Percentiles rank a stretch among this genome's conserved stretches.
phyloP scores from a whole-genome alignment of 1,140 invertebrate genomes.

The Drosophila miranda region DNA sequence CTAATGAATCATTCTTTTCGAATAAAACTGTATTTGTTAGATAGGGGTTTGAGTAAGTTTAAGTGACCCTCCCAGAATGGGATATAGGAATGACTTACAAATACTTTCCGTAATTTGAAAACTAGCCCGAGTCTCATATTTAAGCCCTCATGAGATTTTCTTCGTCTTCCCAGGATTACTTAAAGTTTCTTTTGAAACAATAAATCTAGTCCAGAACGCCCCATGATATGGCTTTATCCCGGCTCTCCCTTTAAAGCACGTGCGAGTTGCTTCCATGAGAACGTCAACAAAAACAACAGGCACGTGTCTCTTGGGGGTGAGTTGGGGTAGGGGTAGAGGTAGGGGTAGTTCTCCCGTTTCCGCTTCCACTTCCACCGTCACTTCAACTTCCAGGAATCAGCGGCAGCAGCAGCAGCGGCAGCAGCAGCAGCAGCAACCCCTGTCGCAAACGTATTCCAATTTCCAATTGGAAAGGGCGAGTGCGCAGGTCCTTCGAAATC shows the following conservation, averaged over 20 bases:
- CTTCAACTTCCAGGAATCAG: slow-evolving; percentile 22
- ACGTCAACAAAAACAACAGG: slow-evolving; percentile 75
- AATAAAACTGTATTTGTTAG: too few species aligned
- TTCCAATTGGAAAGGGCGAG: slow-evolving; percentile 68
- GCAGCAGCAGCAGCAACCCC: slow-evolving; percentile 40
- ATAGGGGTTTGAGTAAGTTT: too few species aligned
- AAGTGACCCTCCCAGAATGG: too few species aligned
- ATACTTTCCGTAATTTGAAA: too few species aligned
- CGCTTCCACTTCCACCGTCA: slow-evolving; percentile 39
- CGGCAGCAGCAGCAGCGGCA: slow-evolving; percentile 11
- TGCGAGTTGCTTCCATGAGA: slow-evolving; percentile 32
- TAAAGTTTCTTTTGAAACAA: slow-evolving; percentile 18
- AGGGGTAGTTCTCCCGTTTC: slow-evolving; percentile 37
- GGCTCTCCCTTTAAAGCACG: slow-evolving; percentile 29
- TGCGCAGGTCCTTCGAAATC: slow-evolving; percentile 80
- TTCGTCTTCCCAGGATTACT: too few species aligned
- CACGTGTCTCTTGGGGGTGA: slow-evolving; percentile 46
- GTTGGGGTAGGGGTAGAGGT: neutral
- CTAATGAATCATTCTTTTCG: too few species aligned
- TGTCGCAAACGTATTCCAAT: neutral
- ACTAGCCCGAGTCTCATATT: too few species aligned
- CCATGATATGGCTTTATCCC: slow-evolving; percentile 1
- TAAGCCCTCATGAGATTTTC: too few species aligned
- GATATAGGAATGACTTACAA: too few species aligned
- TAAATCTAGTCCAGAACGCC: slow-evolving; percentile 4